Evolutionary conservation across 2,113 vertebrate species (phyloP), one percentile per base, ranked within the genome.

Genomic region (Pan troglodytes): DNA sequence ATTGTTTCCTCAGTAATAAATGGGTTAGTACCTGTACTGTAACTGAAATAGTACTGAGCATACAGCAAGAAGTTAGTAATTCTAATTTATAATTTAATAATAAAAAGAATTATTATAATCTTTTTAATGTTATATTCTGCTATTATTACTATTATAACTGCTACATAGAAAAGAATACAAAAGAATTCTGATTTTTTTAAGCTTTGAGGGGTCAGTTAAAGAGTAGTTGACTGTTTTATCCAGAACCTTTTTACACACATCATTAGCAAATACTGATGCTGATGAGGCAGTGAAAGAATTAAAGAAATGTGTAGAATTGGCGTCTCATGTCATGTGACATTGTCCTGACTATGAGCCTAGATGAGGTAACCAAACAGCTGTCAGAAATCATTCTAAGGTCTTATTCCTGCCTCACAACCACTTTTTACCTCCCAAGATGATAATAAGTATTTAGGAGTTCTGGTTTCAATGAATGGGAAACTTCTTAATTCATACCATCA

Each of bases 71-170:
- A 92, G 30, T 89, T 94, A 89, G 59, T 87, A 75, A 92, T 68
- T 82, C 11, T 48, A 16, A 40, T 35, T 90, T 75, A 75, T 67
- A 90, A 61, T 82, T 95, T 94, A 64, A 70, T 94, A 79, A 86
- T 68, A 52, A 88, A 90, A 59, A 43, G 40, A 18, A 57, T 72
- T 64, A 88, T 90, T 85, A 78, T 45, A 93, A 85, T 30, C 32
- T 67, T 67, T 40, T n/a, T 12, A 67, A 43, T 52, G 35, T 32
- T 90, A 32, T 20, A 40, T 93, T 81, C 59, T 75, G 3, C 17
- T 87, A 3, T 50, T 83, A 70, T 52, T 78, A 55, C 14, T 70
- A 32, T 52, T 82, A 38, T 93, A 61, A 78, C 5, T 38, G n/a
- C 6, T 32, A 23, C 59, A 73, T 12, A 57, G 50, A 83, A 27